A percentile compares a stretch with the other conserved stretches of the same genome.
Conservation (phyloP, 2,797 vertebrate species). For the Platyrinchus mystaceus region DNA sequence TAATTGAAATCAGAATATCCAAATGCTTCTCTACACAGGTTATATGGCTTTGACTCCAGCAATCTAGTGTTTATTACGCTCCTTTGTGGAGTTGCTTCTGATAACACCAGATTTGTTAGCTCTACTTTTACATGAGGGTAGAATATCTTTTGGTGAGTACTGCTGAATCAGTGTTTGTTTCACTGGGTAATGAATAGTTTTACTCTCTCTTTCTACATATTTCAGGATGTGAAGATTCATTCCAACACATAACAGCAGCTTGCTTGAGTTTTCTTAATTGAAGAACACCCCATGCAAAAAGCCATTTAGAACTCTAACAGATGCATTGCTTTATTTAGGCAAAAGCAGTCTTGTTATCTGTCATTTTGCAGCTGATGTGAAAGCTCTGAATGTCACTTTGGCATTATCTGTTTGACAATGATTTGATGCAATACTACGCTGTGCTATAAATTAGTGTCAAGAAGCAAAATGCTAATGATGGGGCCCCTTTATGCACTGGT, state of each 20-base stretch:
- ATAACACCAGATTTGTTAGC: background rate
- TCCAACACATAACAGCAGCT: background rate
- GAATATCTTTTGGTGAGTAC: background rate
- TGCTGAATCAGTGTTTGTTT: background rate
- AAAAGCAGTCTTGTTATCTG: conserved; percentile 41
- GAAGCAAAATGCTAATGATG: conserved; percentile 73
- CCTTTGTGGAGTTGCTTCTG: background rate
- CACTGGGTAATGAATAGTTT: background rate
- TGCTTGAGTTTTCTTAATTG: background rate
- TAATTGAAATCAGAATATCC: background rate
- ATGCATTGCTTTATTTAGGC: conserved; percentile 62
- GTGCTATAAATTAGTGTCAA: conserved; percentile 72
- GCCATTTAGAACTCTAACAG: background rate
- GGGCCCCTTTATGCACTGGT: conserved; percentile 51
- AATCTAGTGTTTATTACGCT: background rate
- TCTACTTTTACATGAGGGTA: background rate
- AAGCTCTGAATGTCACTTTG: conserved; percentile 40
- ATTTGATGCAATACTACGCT: conserved; percentile 23
- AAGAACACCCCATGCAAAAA: conserved; percentile 16
- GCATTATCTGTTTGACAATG: conserved; percentile 70
- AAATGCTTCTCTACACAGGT: background rate
- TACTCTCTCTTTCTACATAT: background rate
- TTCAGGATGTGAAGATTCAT: background rate
- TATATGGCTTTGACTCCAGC: background rate
- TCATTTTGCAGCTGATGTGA: conserved; percentile 59